Evolutionary conservation across 2,888 invertebrate genomes (phyloP).

Genomic region (Agrilus biguttatus): DNA sequence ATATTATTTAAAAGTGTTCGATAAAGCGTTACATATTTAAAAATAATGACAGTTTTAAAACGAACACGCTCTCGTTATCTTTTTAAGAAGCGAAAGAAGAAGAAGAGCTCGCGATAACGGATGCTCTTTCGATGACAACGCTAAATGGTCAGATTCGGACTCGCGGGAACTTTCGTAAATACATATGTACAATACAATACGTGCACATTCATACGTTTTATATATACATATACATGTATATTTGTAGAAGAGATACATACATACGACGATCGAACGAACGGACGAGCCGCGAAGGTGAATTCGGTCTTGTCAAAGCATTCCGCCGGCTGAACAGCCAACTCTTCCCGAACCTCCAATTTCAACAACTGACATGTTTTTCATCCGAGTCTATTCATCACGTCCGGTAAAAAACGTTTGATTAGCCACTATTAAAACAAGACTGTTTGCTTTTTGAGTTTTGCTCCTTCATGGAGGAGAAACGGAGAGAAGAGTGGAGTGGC

Average conservation of each 20-base stretch:
- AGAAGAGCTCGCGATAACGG: neutral
- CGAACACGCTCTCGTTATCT: neutral
- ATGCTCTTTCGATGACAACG: neutral
- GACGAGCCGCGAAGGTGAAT: constrained; percentile 6
- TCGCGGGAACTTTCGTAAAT: neutral
- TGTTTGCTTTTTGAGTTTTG: constrained; percentile 1
- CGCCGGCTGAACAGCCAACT: constrained; percentile 23
- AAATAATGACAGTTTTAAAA: constrained; percentile 2
- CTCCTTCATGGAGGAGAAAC: too few relatives aligned
- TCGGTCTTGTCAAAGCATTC: constrained; percentile 28
- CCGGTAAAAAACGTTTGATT: constrained; percentile 11
- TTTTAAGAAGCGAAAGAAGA: neutral
- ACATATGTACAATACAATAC: constrained; percentile 1
- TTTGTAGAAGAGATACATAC: neutral
- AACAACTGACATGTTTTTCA: constrained; percentile 30
- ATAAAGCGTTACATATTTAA: neutral
- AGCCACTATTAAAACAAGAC: constrained; percentile 12
- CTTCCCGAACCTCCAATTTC: constrained; percentile 31
- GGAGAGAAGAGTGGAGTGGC: too few relatives aligned
- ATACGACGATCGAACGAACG: neutral
- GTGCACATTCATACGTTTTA: neutral
- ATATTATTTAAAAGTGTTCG: neutral
- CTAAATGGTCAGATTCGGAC: neutral
- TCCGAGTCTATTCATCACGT: constrained; percentile 22
- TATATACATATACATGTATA: neutral